Conservation (phyloP, 2,888 invertebrate species). For the Cylloceria caligata region DNA sequence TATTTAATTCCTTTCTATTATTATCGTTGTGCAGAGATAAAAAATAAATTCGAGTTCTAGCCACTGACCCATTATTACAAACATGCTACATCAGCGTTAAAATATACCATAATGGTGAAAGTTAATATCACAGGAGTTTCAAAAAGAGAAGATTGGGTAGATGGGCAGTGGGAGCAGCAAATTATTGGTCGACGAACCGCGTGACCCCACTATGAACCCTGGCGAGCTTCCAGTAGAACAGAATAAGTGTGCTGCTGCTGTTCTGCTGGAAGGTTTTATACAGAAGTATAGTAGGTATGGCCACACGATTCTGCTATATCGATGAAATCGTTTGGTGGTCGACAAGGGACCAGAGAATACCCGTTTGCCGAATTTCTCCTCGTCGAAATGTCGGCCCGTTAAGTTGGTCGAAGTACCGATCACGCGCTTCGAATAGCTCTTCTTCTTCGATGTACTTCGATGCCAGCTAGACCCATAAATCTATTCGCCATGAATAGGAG, state of each 20-base stretch:
- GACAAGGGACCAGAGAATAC: slow-evolving; percentile 49
- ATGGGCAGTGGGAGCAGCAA: slow-evolving; percentile 29
- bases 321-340: slow-evolving; percentile 56
- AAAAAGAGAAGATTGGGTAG: slow-evolving; percentile 32
- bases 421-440: slow-evolving; percentile 59
- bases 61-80: slow-evolving; percentile 50
- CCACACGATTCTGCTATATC: slow-evolving; percentile 34
- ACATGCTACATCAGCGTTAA: slow-evolving; percentile 42
- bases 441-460: slow-evolving; percentile 42
- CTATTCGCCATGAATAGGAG: slow-evolving; percentile 27
- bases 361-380: slow-evolving; percentile 42
- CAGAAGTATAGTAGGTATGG: slow-evolving; percentile 4
- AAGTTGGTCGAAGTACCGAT: slow-evolving; percentile 61
- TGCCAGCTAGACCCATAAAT: slow-evolving; percentile 44
- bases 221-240: slow-evolving; percentile 61
- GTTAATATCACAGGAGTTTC: slow-evolving; percentile 60
- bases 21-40: background rate
- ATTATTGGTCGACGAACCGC: slow-evolving; percentile 68
- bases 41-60: slow-evolving; percentile 26
- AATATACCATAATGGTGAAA: slow-evolving; percentile 62
- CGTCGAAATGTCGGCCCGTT: slow-evolving; percentile 57
- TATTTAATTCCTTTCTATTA: background rate
- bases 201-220: slow-evolving; percentile 61
- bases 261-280: slow-evolving; percentile 55
- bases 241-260: slow-evolving; percentile 60